A percentile compares a stretch with the other conserved stretches of the same genome.
Evolutionary conservation across 2,797 vertebrate species (phyloP).

Genomic region (Podarcis lilfordi): DNA sequence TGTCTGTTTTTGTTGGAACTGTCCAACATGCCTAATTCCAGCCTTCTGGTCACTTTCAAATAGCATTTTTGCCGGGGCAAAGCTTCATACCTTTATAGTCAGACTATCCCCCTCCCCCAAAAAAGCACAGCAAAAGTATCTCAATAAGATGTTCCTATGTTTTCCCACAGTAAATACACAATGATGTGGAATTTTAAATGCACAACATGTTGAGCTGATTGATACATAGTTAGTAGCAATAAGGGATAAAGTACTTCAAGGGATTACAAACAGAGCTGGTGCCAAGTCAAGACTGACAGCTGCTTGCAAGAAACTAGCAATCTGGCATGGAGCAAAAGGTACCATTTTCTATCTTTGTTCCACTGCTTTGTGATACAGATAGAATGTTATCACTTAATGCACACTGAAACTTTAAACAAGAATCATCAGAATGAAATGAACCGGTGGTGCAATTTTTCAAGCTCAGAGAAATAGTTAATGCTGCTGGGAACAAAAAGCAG

Average conservation of each 20-base stretch:
- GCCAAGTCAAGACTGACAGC: background rate
- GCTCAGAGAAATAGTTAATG: conserved; percentile 44
- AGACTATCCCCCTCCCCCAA: background rate
- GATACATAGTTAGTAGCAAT: background rate
- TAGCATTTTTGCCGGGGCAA: background rate
- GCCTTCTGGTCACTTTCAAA: background rate
- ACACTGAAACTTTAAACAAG: conserved; percentile 49
- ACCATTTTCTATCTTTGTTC: conserved; percentile 11
- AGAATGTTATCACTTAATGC: background rate
- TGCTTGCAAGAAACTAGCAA: conserved; percentile 14
- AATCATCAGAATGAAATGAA: conserved; percentile 50
- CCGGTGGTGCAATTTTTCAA: conserved; percentile 14
- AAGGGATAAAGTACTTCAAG: conserved; percentile 31
- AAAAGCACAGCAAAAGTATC: background rate
- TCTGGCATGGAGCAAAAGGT: conserved; percentile 7
- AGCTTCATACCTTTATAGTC: background rate
- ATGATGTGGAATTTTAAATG: conserved; percentile 15
- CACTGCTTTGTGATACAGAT: background rate
- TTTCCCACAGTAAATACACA: conserved; percentile 29
- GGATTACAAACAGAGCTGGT: background rate
- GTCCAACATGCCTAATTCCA: too few relatives aligned
- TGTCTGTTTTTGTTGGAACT: too few relatives aligned
- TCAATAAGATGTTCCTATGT: background rate
- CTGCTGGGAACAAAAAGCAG: conserved; percentile 36
- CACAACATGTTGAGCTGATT: conserved; percentile 21